Percentiles rank a stretch among this genome's conserved stretches.
Conservation (phyloP, 2,888 invertebrate genomes). For the Eilema griseolum region DNA sequence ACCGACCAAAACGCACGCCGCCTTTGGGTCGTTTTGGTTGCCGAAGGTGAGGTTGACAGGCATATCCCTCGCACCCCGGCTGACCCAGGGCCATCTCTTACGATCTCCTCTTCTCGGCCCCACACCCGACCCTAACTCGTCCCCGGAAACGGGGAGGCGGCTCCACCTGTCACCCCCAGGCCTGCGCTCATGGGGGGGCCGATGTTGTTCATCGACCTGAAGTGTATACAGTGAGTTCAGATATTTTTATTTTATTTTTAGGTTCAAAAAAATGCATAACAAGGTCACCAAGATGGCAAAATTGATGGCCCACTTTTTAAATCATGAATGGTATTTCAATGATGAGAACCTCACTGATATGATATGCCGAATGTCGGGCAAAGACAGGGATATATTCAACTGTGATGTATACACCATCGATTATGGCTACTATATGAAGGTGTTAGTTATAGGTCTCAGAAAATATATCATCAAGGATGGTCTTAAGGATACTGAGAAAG, state of each 20-base stretch:
- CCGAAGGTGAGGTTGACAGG: no score
- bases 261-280: constrained; percentile 49
- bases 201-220: no score
- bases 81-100: no score
- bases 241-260: constrained; percentile 19
- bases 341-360: constrained; percentile 38
- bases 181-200: no score
- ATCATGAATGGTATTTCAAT: constrained; percentile 46
- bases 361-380: constrained; percentile 28
- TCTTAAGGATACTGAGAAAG: neutral
- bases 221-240: no score
- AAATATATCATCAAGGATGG: constrained; percentile 56
- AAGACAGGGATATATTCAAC: constrained; percentile 53
- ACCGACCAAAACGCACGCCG: no score
- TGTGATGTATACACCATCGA: constrained; percentile 49
- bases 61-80: no score
- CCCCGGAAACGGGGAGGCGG: no score
- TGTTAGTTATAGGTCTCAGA: constrained; percentile 53
- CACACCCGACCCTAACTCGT: no score
- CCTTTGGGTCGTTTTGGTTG: no score
- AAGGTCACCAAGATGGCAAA: constrained; percentile 41
- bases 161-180: no score
- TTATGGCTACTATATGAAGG: constrained; percentile 40
- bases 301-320: constrained; percentile 42
- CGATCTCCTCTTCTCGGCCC: no score